phyloP scores from a whole-genome alignment of 2,888 invertebrate species.

The Drosophila mettleri region DNA sequence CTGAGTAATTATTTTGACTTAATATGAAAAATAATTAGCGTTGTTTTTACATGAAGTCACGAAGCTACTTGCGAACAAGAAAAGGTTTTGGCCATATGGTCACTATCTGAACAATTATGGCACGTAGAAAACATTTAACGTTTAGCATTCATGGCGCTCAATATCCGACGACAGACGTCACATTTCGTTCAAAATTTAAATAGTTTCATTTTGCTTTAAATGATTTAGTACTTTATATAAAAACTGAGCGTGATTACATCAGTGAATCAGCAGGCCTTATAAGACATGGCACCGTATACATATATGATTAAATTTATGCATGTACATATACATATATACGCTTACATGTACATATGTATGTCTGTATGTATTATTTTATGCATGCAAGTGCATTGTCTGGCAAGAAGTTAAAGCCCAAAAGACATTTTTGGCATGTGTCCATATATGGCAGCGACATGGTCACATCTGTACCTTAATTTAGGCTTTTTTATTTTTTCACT shows the following conservation, averaged over 20 bases:
- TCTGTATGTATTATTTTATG: conserved; percentile 25
- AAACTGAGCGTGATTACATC: conserved; percentile 29
- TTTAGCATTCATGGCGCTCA: conserved; percentile 47
- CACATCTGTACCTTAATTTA: conserved; percentile 59
- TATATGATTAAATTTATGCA: background rate
- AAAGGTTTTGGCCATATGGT: conserved; percentile 49
- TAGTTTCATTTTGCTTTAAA: conserved; percentile 36
- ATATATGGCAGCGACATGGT: conserved; percentile 66
- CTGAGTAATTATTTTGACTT: conserved; percentile 25
- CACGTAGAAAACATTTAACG: conserved; percentile 61
- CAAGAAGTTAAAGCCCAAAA: conserved; percentile 30
- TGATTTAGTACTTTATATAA: conserved; percentile 3
- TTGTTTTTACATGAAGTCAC: conserved; percentile 59
- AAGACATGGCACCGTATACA: background rate
- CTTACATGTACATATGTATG: background rate
- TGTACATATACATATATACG: too few species aligned
- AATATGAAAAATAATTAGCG: conserved; percentile 47
- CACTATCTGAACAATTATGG: conserved; percentile 7
- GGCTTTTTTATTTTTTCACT: conserved; percentile 8
- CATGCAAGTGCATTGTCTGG: conserved; percentile 63
- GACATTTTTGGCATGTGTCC: conserved; percentile 31
- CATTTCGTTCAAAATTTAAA: conserved; percentile 45
- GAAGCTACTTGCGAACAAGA: conserved; percentile 26
- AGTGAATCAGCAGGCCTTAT: conserved; percentile 22
- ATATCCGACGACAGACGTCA: conserved; percentile 41